These are phyloP conservation scores for Pyrgus malvae DNA, from an alignment of 2,888 invertebrate species.

Conservation along the genomic window DNA sequence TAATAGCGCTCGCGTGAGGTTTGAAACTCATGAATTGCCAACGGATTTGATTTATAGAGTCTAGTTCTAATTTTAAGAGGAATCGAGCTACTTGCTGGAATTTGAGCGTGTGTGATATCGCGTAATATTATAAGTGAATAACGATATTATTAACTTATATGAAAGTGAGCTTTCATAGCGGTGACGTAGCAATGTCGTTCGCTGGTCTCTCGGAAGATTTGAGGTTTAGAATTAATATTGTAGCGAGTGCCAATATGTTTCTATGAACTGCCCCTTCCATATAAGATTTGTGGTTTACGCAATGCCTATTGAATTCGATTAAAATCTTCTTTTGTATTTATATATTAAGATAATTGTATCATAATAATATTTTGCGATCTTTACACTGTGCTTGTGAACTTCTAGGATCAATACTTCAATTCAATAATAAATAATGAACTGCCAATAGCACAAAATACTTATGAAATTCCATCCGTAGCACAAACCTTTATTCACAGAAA, in stretches of 20 bases:
- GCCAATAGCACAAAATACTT: too few species aligned
- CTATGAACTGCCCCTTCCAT: constrained; percentile 5
- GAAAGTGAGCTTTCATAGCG: background rate
- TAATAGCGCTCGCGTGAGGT: background rate
- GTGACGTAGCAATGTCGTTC: constrained; percentile 7
- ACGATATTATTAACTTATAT: background rate
- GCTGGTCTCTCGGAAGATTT: constrained; percentile 14
- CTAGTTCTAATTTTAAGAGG: background rate
- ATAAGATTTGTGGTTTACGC: background rate
- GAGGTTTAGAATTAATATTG: background rate
- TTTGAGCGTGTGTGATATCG: constrained; percentile 3
- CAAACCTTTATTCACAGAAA: background rate
- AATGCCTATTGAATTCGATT: background rate
- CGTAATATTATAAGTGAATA: constrained; percentile 6
- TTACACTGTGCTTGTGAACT: too few species aligned
- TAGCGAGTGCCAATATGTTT: constrained; percentile 18
- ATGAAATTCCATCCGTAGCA: too few species aligned
- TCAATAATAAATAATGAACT: too few species aligned
- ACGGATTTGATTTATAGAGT: constrained; percentile 21
- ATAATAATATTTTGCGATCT: too few species aligned
- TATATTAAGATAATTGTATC: background rate
- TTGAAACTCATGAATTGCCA: constrained; percentile 8
- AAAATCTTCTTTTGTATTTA: background rate
- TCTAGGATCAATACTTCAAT: too few species aligned
- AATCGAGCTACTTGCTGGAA: background rate